Evolutionary conservation across 2,888 invertebrate genomes (phyloP).

Genomic region (Ophion ventricosus): DNA sequence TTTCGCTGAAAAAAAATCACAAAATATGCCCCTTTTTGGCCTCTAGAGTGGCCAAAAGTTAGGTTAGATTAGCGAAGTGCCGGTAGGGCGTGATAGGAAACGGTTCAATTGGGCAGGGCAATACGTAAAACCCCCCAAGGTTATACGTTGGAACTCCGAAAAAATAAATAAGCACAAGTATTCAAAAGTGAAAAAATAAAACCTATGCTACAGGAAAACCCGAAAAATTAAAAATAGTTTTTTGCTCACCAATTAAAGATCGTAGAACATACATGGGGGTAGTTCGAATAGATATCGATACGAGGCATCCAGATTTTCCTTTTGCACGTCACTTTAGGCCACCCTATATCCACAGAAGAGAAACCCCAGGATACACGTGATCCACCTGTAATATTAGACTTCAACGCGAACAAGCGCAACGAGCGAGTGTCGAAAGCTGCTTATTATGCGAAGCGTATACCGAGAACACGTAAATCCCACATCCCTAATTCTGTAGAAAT

Average conservation of each 20-base stretch:
- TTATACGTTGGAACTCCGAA: too few species aligned
- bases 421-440: constrained; percentile 42
- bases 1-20: too few species aligned
- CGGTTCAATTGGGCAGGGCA: too few species aligned
- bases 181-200: too few species aligned
- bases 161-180: too few species aligned
- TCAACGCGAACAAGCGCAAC: constrained; percentile 26
- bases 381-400: constrained; percentile 39
- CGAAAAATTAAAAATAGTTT: too few species aligned
- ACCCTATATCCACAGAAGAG: background rate
- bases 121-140: too few species aligned
- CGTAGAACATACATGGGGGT: background rate
- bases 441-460: constrained; percentile 47
- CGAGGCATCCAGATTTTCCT: background rate
- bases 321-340: background rate
- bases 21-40: too few species aligned
- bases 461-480: constrained; percentile 19
- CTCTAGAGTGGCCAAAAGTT: too few species aligned
- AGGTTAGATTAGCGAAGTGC: too few species aligned
- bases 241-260: background rate
- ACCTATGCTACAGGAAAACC: too few species aligned
- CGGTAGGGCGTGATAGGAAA: too few species aligned
- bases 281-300: background rate
- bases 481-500: constrained; percentile 27
- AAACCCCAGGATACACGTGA: constrained; percentile 20